Percentiles rank a stretch among this genome's conserved stretches.
These are phyloP conservation scores for Datnioides undecimradiatus DNA, from an alignment of 2,113 vertebrate species.

Conservation along the genomic window DNA sequence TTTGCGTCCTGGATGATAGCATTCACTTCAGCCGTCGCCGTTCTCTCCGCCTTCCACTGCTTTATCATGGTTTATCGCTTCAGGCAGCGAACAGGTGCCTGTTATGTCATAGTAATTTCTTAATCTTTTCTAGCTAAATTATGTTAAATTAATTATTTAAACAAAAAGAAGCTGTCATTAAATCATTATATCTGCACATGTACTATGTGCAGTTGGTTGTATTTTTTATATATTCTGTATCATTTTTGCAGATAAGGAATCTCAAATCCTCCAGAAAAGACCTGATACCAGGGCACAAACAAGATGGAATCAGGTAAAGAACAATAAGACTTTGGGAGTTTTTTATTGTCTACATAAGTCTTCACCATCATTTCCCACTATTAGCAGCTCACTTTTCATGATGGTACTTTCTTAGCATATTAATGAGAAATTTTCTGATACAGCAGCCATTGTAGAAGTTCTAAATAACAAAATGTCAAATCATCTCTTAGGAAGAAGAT, in stretches of 20 bases:
- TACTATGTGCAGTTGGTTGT: too few species aligned
- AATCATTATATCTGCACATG: neutral
- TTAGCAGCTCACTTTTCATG: neutral
- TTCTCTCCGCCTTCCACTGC: neutral
- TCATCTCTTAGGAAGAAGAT: constrained; percentile 44
- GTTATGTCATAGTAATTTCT: neutral
- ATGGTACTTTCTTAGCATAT: neutral
- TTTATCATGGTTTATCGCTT: constrained; percentile 4
- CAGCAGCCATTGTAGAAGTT: neutral
- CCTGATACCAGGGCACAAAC: neutral
- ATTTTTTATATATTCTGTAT: too few species aligned
- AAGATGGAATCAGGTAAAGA: constrained; percentile 39
- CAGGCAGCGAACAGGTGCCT: constrained; percentile 38
- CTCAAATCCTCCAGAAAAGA: constrained; percentile 3
- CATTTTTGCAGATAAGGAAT: constrained; percentile 21
- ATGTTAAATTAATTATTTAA: neutral
- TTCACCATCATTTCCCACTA: neutral
- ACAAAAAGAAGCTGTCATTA: neutral
- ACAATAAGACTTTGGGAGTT: neutral
- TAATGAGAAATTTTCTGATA: neutral
- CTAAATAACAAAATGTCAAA: neutral
- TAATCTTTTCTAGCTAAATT: neutral
- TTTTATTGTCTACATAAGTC: neutral
- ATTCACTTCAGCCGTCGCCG: neutral
- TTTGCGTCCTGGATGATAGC: neutral